Evolutionary conservation across 2,797 vertebrate species (phyloP).

Genomic region (Alca torda): DNA sequence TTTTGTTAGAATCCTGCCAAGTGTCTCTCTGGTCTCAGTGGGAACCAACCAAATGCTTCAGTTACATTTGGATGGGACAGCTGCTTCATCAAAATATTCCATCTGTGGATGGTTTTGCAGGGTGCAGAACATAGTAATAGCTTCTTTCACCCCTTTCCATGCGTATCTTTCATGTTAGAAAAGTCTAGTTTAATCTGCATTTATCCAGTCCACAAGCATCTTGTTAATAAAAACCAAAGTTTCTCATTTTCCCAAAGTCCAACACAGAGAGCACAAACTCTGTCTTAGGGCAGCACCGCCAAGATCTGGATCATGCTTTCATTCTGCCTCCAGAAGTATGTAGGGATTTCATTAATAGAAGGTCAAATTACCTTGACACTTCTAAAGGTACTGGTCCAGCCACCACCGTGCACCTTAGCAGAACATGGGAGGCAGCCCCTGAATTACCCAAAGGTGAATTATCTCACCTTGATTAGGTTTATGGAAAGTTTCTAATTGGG

Average conservation of each 20-base stretch:
- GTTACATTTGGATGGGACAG: constrained; percentile 51
- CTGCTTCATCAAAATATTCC: constrained; percentile 56
- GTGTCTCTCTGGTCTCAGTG: constrained; percentile 42
- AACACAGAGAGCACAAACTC: background rate
- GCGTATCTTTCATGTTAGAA: background rate
- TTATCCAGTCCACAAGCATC: background rate
- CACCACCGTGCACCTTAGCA: background rate
- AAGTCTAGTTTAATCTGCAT: background rate
- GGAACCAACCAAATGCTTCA: constrained; percentile 43
- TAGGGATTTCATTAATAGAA: background rate
- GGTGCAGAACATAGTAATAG: background rate
- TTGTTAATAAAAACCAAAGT: background rate
- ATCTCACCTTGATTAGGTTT: background rate
- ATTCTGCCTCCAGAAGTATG: background rate
- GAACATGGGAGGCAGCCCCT: background rate
- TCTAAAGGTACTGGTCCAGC: background rate
- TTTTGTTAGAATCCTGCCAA: constrained; percentile 53
- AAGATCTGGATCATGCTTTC: background rate
- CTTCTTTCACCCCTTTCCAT: background rate
- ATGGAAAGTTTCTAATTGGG: background rate
- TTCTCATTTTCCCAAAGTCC: background rate
- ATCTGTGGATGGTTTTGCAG: constrained; percentile 45
- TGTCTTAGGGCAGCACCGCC: background rate
- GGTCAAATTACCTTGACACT: background rate
- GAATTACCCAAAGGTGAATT: background rate